Percentiles rank a stretch among this genome's conserved stretches.
These are phyloP conservation scores for Pelochelys cantorii DNA, from an alignment of 2,797 vertebrate genomes.

Conservation along the genomic window DNA sequence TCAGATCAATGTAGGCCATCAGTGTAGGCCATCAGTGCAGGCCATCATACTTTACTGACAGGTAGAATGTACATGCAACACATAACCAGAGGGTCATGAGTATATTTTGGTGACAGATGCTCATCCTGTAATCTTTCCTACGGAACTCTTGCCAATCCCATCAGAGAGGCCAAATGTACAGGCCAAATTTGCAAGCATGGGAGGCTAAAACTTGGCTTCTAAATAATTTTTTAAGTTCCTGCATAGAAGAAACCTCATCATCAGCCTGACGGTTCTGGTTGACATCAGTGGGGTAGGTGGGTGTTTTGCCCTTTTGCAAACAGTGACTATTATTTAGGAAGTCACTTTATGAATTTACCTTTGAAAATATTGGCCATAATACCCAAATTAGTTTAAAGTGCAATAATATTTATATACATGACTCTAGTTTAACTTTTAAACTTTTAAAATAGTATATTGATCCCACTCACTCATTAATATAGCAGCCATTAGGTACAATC, in stretches of 20 bases:
- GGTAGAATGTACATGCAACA: background rate
- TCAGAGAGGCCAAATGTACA: background rate
- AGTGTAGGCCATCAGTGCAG: background rate
- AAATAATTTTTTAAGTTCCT: background rate
- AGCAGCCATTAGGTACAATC: background rate
- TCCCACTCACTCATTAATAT: background rate
- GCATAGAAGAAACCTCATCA: background rate
- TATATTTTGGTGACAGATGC: background rate
- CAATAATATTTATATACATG: background rate
- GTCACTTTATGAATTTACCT: background rate
- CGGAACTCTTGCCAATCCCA: background rate
- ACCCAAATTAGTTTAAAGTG: background rate
- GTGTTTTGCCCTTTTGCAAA: background rate
- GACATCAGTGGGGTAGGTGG: background rate
- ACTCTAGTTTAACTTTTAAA: background rate
- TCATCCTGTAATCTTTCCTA: background rate
- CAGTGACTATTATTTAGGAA: background rate
- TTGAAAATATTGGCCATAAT: background rate
- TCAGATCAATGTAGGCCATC: background rate
- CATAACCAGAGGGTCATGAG: background rate
- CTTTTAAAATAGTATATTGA: background rate
- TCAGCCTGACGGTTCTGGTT: background rate
- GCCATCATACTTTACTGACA: background rate
- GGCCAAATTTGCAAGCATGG: background rate
- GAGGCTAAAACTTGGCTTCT: background rate